Conservation (phyloP, 1,140 invertebrate genomes). For the Cotesia vestalis region DNA sequence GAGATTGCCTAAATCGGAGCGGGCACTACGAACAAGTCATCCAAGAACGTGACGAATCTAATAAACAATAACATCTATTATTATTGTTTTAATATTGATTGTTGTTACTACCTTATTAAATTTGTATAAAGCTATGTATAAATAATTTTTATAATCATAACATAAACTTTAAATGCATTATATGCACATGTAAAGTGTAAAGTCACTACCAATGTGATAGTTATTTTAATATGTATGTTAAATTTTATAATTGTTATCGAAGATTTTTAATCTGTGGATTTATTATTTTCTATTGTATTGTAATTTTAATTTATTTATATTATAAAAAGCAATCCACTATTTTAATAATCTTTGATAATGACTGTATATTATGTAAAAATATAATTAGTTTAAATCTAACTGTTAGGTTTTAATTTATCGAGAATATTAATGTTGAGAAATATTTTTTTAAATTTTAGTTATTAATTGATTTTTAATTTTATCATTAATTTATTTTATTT, state of each 20-base stretch:
- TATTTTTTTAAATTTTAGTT: no score
- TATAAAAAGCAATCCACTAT: neutral
- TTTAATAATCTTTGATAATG: conserved; percentile 24
- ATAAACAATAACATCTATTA: conserved; percentile 19
- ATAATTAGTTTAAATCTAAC: no score
- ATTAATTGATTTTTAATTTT: no score
- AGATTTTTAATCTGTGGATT: no score
- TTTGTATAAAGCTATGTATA: no score
- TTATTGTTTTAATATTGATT: no score
- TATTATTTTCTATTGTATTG: no score
- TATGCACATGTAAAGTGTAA: neutral
- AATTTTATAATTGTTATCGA: no score
- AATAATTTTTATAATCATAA: no score
- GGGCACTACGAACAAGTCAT: conserved; percentile 61
- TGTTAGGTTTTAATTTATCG: no score
- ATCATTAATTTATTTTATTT: no score
- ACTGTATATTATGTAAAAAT: conserved; percentile 37
- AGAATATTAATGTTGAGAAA: no score
- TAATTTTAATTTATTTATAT: neutral
- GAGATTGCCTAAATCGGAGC: conserved; percentile 74
- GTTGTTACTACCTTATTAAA: neutral
- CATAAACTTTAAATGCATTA: neutral
- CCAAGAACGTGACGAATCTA: conserved; percentile 44
- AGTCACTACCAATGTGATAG: conserved; percentile 15
- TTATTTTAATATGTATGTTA: neutral